Conservation (phyloP, 2,797 vertebrate genomes). For the Synanceia verrucosa region DNA sequence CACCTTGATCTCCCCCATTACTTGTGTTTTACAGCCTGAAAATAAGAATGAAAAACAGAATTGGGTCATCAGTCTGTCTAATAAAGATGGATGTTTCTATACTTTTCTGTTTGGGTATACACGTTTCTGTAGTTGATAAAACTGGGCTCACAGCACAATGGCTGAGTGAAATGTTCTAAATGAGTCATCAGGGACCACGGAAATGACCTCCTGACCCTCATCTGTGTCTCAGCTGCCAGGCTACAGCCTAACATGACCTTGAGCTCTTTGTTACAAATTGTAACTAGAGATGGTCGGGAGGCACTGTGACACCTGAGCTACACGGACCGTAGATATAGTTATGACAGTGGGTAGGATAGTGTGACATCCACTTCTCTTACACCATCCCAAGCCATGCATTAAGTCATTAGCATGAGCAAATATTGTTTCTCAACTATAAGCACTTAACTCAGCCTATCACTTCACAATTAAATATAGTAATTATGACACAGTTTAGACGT, state of each 20-base stretch:
- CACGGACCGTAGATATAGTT: conserved; percentile 54
- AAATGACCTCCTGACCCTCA: conserved; percentile 43
- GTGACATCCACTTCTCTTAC: conserved; percentile 45
- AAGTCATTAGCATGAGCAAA: conserved; percentile 21
- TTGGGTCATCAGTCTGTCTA: background rate
- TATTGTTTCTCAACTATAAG: conserved; percentile 13
- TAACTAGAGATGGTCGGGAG: conserved; percentile 61
- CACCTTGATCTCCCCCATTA: conserved; percentile 98
- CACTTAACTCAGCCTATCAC: conserved; percentile 27
- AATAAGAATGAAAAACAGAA: conserved; percentile 14
- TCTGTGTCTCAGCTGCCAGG: conserved; percentile 36
- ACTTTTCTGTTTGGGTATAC: background rate
- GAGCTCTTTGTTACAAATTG: conserved; percentile 60
- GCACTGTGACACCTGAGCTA: conserved; percentile 64
- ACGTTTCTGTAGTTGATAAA: too few relatives aligned
- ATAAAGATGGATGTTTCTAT: background rate
- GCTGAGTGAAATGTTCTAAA: conserved; percentile 18
- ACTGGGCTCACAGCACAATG: background rate
- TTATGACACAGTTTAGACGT: background rate
- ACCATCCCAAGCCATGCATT: background rate
- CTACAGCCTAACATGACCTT: conserved; percentile 44
- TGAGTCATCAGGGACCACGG: conserved; percentile 20
- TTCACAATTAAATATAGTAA: conserved; percentile 10
- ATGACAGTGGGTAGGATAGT: conserved; percentile 47
- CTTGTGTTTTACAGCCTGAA: conserved; percentile 92